Evolutionary conservation across 2,113 vertebrate genomes (phyloP).

Genomic region (Scortum barcoo): DNA sequence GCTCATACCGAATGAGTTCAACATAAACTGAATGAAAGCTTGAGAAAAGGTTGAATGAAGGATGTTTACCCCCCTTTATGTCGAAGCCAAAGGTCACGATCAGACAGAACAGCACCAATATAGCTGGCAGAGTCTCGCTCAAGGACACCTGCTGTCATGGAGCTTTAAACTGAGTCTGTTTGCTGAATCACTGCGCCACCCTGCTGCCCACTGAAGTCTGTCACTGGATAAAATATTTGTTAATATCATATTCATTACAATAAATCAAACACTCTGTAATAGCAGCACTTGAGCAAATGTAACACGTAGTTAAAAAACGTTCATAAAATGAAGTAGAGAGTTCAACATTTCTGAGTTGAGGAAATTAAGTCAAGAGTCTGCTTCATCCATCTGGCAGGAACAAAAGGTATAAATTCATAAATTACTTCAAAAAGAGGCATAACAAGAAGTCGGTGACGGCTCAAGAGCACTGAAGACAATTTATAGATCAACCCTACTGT

Average conservation of each 20-base stretch:
- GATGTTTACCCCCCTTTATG: neutral
- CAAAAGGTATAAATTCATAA: slow-evolving; percentile 2
- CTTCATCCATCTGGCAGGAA: slow-evolving; percentile 56
- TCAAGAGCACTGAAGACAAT: slow-evolving; percentile 19
- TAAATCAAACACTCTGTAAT: neutral
- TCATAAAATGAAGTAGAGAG: neutral
- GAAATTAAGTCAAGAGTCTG: slow-evolving; percentile 36
- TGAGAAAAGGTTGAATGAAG: neutral
- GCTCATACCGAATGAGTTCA: neutral
- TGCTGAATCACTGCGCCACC: neutral
- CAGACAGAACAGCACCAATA: neutral
- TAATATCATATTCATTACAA: neutral
- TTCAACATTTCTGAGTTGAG: slow-evolving; percentile 6
- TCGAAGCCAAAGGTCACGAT: neutral
- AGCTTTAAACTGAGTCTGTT: slow-evolving; percentile 31
- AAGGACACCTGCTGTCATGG: slow-evolving; percentile 37
- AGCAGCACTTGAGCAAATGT: neutral
- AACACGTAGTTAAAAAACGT: neutral
- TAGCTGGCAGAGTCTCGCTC: slow-evolving; percentile 1
- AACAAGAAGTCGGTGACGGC: slow-evolving; percentile 9
- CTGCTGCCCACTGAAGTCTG: slow-evolving; percentile 14
- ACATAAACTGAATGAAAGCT: neutral
- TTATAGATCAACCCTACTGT: slow-evolving; percentile 32
- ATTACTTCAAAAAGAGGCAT: slow-evolving; percentile 15
- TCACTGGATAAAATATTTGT: neutral